phyloP scores from a whole-genome alignment of 2,888 invertebrate genomes.

The Phytoseiulus persimilis region DNA sequence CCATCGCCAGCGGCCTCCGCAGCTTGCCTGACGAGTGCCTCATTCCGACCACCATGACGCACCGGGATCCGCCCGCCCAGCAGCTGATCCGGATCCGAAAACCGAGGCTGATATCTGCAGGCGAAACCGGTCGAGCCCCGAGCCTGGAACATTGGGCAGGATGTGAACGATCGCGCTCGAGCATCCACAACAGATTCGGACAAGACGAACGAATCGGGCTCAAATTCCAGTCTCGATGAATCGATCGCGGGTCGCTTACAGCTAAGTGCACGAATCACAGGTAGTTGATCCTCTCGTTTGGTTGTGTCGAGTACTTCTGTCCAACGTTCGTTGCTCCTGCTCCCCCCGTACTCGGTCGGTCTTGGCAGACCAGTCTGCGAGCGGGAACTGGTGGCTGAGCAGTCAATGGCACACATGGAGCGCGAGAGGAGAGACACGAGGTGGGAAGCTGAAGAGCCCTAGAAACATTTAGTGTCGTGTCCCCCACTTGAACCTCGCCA shows the following conservation, averaged over 20 bases:
- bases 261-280: not conserved
- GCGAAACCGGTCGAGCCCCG: no score
- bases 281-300: not conserved
- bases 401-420: not conserved
- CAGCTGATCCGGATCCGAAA: no score
- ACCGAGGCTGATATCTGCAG: no score
- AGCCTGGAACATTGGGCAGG: no score
- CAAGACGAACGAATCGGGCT: no score
- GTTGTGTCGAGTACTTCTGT: not conserved
- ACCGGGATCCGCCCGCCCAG: no score
- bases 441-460: not conserved
- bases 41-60: no score
- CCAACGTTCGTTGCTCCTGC: not conserved
- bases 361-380: not conserved
- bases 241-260: not conserved
- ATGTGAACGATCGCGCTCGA: no score
- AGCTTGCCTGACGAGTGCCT: no score
- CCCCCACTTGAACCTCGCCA: not conserved
- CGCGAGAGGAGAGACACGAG: not conserved
- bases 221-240: not conserved
- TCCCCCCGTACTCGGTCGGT: no score
- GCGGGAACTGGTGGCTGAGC: not conserved
- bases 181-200: no score
- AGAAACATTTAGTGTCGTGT: conserved; percentile 5
- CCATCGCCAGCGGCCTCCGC: no score